Base-by-base conservation (phyloP, 1,140 invertebrate genomes). In the Drosophila bocki region DNA sequence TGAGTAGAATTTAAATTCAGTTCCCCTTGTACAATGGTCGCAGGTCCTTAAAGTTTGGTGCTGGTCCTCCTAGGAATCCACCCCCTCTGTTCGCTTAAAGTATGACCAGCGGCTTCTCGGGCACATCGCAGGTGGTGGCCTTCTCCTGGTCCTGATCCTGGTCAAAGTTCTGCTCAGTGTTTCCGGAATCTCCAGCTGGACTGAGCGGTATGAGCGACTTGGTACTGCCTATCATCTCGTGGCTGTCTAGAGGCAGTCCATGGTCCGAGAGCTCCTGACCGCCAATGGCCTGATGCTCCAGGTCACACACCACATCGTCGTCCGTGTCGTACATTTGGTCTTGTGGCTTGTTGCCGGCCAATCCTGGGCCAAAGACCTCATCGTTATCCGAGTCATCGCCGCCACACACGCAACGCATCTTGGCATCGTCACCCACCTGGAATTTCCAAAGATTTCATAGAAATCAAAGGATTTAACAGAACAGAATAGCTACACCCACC, bases 391-490 rank as follows among this genome's bases (percentile, higher is more conserved):
- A 92, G 33, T 94, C 94, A 13, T 94, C 93, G 3, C 86, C 87
- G 19, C 88, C 90, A 53, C 95, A 95, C 84, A 97, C 96, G 93
- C 97, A 97, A 61, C 97, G 94, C 96, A 97, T 97, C 92, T 96
- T 97, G 11, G 97, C 96, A 92, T 98, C 97, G 93, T 98, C 97
- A 19, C 97, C 96, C 26, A 92, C 91, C 91, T 85, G 22, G 9
- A 59, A 45, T 3, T 3, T 15, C 0, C 1, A 12, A 0, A 22
- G 12, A 19, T n/a, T 48, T 3, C 0, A 33, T 50, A 0, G 0
- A 48, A 48, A n/a, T 60, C 17, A 19, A 32, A 13, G 4, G 12
- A 17, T 0, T 9, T 2, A 12, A 22, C 9, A 7, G n/a, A 1
- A 19, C 7, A 2, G 11, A 33, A 19, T 17, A 11, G 7, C 13